These are phyloP conservation scores for Crossaster papposus DNA, from an alignment of 53 echinoderm and acorn worm genomes.

Conservation along the genomic window DNA sequence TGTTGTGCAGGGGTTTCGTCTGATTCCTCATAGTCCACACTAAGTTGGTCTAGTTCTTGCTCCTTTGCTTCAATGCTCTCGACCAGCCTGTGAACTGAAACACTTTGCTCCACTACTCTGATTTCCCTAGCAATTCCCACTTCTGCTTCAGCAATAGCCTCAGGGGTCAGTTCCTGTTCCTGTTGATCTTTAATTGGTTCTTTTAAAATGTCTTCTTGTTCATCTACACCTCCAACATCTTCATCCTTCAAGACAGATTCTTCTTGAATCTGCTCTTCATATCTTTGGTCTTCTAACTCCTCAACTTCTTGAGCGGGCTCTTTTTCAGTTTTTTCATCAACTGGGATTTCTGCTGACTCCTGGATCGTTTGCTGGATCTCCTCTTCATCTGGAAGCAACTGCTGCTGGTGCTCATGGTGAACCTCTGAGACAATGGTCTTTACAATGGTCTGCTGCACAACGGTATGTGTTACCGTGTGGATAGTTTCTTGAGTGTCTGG, in stretches of 20 bases:
- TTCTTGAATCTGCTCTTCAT: slow-evolving; percentile 21
- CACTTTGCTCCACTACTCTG: slow-evolving; percentile 45
- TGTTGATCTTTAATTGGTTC: slow-evolving; percentile 42
- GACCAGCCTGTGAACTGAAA: slow-evolving; percentile 20
- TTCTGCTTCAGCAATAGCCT: slow-evolving; percentile 48
- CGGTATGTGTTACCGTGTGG: slow-evolving; percentile 28
- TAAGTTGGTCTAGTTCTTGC: neutral
- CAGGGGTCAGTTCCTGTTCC: slow-evolving; percentile 33
- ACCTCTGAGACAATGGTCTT: slow-evolving; percentile 51
- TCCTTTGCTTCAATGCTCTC: slow-evolving; percentile 26
- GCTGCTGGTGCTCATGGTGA: slow-evolving; percentile 27
- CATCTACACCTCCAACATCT: slow-evolving; percentile 7
- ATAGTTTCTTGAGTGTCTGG: neutral
- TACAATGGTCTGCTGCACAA: slow-evolving; percentile 57
- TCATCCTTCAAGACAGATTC: slow-evolving; percentile 14
- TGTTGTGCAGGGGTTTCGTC: neutral
- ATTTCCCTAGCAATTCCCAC: slow-evolving; percentile 52
- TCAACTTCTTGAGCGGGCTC: neutral
- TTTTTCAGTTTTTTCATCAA: neutral
- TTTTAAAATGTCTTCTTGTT: slow-evolving; percentile 66
- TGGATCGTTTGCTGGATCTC: neutral
- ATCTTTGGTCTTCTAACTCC: neutral
- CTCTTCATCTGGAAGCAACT: neutral
- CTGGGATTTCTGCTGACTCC: neutral
- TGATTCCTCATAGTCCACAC: neutral